A percentile compares a stretch with the other conserved stretches of the same genome.
These are phyloP conservation scores for Channa argus DNA, from an alignment of 2,113 vertebrate genomes.

Conservation along the genomic window DNA sequence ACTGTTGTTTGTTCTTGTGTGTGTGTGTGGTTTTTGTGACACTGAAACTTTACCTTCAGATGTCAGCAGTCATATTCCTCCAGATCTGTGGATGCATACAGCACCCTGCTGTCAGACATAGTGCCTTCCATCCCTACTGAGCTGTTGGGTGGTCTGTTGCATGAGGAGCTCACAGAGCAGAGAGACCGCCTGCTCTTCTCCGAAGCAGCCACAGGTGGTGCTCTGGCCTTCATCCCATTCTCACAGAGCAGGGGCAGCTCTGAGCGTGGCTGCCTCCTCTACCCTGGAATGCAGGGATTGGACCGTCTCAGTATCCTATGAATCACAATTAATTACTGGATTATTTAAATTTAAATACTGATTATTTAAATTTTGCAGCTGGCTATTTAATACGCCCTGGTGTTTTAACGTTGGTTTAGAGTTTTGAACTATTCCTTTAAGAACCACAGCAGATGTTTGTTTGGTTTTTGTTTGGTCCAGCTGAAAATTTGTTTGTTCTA, in stretches of 20 bases:
- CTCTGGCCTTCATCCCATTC: conserved; percentile 79
- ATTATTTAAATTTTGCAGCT: no score
- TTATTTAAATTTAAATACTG: neutral
- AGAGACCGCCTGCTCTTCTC: conserved; percentile 77
- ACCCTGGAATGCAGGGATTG: conserved; percentile 73
- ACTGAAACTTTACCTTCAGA: conserved; percentile 8
- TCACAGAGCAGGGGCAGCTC: neutral
- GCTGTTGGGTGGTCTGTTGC: conserved; percentile 81
- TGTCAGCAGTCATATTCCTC: neutral
- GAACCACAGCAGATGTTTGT: no score
- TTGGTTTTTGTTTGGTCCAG: no score
- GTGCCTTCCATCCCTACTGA: conserved; percentile 75
- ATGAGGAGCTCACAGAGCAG: conserved; percentile 82
- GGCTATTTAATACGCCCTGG: no score
- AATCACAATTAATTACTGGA: neutral
- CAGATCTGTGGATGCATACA: rapidly evolving
- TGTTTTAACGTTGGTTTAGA: no score
- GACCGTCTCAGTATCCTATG: conserved; percentile 88
- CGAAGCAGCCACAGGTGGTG: conserved; percentile 82
- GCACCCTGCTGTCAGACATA: conserved; percentile 71
- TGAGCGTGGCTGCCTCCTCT: conserved; percentile 80
- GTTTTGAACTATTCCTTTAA: no score
- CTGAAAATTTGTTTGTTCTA: no score
- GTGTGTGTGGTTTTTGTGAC: no score
- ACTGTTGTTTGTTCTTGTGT: rapidly evolving